Evolutionary conservation across 2,797 vertebrate species (phyloP), one percentile per base, ranked within the genome.

Genomic region (Miichthys miiuy): DNA sequence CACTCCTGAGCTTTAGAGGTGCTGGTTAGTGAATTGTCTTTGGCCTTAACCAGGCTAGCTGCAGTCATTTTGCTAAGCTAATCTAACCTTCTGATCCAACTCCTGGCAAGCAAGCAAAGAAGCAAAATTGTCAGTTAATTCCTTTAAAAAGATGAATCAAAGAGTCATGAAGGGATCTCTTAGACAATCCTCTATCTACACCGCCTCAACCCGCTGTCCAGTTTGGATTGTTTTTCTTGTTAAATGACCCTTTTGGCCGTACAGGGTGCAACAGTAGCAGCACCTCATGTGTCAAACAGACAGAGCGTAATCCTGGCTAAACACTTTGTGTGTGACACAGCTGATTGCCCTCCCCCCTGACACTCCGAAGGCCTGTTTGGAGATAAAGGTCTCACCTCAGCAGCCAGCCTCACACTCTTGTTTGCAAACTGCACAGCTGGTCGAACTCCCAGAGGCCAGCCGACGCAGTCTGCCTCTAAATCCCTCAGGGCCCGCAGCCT

Each of bases 351-450:
- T 10, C 48, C 75, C 44, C 54, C 44, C 54, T 1, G 14, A 75
- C 79, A 64, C 63, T 23, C 77, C 27, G 47, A 77, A 1, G 75
- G 68, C 21, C 75, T 47, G 52, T 77, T 61, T 67, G 61, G 76
- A 83, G 69, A 93, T 76, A 83, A 90, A 86, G 81, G 84, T 91
- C 80, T 86, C 85, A 84, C 85, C 72, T 84, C 80, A 77, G 78
- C 72, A 67, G 72, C 73, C 79, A 71, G 50, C 63, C 46, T 77
- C 85, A 73, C 72, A 42, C 82, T 81, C 67, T 54, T 85, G 85
- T 91, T 88, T 90, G 87, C 90, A 91, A 89, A 86, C 84, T 72
- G 56, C 84, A 80, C 89, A 88, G 89, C 88, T 90, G 89, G 74
- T 89, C 44, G 12, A 79, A 86, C 73, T 87, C 85, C 90, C 80